Evolutionary conservation across 2,888 invertebrate genomes (phyloP).

Genomic region (Adelphocoris suturalis): DNA sequence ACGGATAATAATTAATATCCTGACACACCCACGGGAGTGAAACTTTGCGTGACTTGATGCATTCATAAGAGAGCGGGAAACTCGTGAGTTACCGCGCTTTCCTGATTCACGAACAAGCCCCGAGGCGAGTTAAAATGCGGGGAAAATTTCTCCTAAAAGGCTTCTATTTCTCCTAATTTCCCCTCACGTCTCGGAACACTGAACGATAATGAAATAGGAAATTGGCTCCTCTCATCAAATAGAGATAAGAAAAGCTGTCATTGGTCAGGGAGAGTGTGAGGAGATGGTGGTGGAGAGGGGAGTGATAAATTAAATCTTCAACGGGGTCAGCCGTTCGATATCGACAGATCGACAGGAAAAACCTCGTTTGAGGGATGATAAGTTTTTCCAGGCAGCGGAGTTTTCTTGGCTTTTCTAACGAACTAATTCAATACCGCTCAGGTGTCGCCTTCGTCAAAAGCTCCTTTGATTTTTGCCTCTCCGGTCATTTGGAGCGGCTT

Average conservation of each 20-base stretch:
- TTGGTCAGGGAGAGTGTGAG: neutral
- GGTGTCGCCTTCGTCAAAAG: neutral
- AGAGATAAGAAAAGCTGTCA: conserved; percentile 4
- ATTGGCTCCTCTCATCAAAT: neutral
- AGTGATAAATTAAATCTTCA: neutral
- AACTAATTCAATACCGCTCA: neutral
- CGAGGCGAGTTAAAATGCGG: too few species aligned
- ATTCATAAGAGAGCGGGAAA: neutral
- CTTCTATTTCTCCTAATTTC: neutral
- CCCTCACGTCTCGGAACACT: neutral
- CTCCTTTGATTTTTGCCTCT: too few species aligned
- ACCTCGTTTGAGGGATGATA: neutral
- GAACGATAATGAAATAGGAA: neutral
- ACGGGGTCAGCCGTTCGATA: conserved; percentile 23
- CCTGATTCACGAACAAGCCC: neutral
- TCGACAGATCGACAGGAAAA: conserved; percentile 9
- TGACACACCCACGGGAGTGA: neutral
- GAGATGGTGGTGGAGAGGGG: neutral
- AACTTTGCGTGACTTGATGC: neutral
- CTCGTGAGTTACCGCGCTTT: neutral
- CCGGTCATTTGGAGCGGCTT: too few species aligned
- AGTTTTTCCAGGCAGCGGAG: neutral
- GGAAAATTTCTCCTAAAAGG: too few species aligned
- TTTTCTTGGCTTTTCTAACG: neutral
- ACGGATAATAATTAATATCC: neutral